Percentiles rank a stretch among this genome's conserved stretches.
Evolutionary conservation across 2,888 invertebrate species (phyloP).

Genomic region (Agrochola lota): DNA sequence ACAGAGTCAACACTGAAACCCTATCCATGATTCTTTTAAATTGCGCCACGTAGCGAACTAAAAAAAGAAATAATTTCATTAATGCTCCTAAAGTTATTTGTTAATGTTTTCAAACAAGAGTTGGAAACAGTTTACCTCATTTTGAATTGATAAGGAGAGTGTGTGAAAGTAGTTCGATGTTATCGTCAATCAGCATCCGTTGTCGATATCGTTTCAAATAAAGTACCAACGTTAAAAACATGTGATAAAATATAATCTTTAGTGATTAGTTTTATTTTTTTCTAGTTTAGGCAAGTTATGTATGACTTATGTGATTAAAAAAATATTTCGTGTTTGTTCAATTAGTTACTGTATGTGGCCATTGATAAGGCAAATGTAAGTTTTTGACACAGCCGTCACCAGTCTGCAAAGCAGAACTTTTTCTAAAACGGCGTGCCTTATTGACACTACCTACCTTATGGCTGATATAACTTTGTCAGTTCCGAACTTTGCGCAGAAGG

Average conservation of each 20-base stretch:
- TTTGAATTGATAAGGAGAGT: constrained; percentile 40
- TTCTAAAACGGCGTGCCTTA: background rate
- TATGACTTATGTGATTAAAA: constrained; percentile 1
- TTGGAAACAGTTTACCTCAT: constrained; percentile 6
- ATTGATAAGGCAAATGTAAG: background rate
- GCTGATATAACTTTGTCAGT: no score
- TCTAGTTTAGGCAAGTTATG: background rate
- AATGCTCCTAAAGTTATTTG: background rate
- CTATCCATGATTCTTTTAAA: background rate
- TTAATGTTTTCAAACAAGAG: background rate
- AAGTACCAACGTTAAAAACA: constrained; percentile 18
- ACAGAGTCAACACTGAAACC: background rate
- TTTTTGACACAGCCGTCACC: background rate
- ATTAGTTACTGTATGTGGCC: background rate
- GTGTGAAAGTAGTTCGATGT: constrained; percentile 44
- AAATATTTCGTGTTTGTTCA: background rate
- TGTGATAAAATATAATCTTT: constrained; percentile 34
- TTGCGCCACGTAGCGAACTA: background rate
- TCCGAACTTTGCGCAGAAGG: no score
- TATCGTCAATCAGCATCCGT: constrained; percentile 50
- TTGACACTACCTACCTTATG: background rate
- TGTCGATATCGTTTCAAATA: constrained; percentile 33
- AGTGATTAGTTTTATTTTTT: constrained; percentile 23
- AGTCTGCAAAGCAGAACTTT: background rate
- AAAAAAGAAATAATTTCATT: background rate